Evolutionary conservation across 35 echinoderm and acorn worm genomes (phyloP), one percentile per base, ranked within the genome.

Genomic region (Ptychodera flava): DNA sequence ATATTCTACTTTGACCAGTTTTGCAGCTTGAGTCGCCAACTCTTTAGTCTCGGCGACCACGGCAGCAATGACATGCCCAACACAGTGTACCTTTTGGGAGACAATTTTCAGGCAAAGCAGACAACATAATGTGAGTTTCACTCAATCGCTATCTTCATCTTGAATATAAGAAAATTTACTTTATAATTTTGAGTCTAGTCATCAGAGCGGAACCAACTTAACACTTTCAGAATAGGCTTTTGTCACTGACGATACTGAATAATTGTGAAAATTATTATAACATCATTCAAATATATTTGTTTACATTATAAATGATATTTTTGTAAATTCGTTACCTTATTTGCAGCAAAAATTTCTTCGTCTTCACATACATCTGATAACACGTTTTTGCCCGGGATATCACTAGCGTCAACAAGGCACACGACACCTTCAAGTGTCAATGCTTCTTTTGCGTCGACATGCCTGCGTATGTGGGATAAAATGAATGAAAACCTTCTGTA

Each of bases 401-500:
- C n/a, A n/a, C n/a, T n/a, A n/a, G n/a, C n/a, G n/a, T n/a, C n/a
- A n/a, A n/a, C n/a, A n/a, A n/a, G n/a, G 76, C 0, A 97, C 85
- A 37, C 86, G 89, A 97, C 95, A 16, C 95, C 92, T 0, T 89
- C 80, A 10, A 97, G 1, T 16, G 92, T 35, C 31, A 94, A 37
- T 30, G 95, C 95, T 28, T 78, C 78, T 28, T 85, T 86, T 31
- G 90, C 37, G 85, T 97, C 88, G 45, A 97, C 35, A 29, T 92
- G 90, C 31, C 95, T 97, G n/a, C n/a, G n/a, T n/a, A n/a, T n/a
- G n/a, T n/a, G n/a, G n/a, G n/a, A n/a, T n/a, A n/a, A n/a, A n/a
- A n/a, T n/a, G n/a, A n/a, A n/a, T n/a, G n/a, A n/a, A n/a, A n/a
- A n/a, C n/a, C n/a, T n/a, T n/a, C n/a, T n/a, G n/a, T n/a, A n/a